Evolutionary conservation across 2,888 invertebrate species (phyloP), one percentile per base, ranked within the genome.

Genomic region (Calliscelio sp.): DNA sequence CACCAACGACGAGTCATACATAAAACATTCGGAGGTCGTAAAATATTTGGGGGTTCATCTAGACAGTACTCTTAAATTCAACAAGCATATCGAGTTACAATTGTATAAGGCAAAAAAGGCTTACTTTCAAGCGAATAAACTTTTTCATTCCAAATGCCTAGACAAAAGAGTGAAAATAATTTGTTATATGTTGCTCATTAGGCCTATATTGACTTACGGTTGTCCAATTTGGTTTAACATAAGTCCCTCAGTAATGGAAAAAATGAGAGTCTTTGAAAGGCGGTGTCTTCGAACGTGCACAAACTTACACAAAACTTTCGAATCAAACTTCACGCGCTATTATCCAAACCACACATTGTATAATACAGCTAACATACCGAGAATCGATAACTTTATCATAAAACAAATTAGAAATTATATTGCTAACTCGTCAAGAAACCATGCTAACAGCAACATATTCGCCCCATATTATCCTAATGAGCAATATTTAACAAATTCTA

Each of bases 191-290:
- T 14, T 83, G 0, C 10, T 88, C 0, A 46, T 87, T 0, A 80
- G 85, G 32, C 85, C 86, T 0, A 85, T 87, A 0, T 0, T 86
- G 0, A 85, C 87, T 0, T 86, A 88, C 10, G 86, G 61, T 0
- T 75, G 71, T 6, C 80, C 55, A 0, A 83, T 85, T 2, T 88
- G 86, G 82, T 87, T 71, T 24, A 87, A 86, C 11, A 75, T 87
- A 0, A 32, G 59, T 10, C 79, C 85, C 0, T 24, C 74, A 0
- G 7, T 59, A 0, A 85, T 86, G 83, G 85, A 87, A 70, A 85
- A 84, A 32, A 1, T 87, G 0, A 25, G 86, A 32, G 3, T 51
- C 0, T 86, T 87, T 24, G 88, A 88, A 73, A 38, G 87, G 32
- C 84, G 53, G 25, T 88, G 88, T 25, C 0, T 86, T 0, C 80